Evolutionary conservation across 2,888 invertebrate genomes (phyloP).

Genomic region (Myathropa florea): DNA sequence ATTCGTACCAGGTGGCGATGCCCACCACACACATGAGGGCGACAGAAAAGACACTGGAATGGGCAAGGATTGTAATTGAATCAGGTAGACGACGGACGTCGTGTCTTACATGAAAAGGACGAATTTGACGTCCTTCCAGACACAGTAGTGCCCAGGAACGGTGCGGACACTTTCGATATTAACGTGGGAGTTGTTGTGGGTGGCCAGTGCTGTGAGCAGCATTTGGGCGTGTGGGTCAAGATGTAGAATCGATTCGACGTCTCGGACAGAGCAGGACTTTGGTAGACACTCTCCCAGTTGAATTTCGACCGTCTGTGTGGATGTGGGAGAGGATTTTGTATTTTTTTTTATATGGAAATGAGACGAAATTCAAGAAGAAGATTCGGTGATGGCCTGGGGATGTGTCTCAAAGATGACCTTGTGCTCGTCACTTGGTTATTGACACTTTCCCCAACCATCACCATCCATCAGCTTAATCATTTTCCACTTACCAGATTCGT

Average conservation of each 20-base stretch:
- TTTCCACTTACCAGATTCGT: slow-evolving; percentile 74
- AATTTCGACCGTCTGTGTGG: slow-evolving; percentile 86
- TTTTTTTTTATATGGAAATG: background rate
- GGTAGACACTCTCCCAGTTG: slow-evolving; percentile 90
- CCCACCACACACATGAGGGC: slow-evolving; percentile 80
- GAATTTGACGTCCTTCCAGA: slow-evolving; percentile 85
- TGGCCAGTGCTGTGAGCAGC: slow-evolving; percentile 72
- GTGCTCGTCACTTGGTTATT: too few species aligned
- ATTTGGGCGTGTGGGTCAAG: slow-evolving; percentile 78
- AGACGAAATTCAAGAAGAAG: background rate
- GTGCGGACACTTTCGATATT: slow-evolving; percentile 84
- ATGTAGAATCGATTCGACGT: slow-evolving; percentile 81
- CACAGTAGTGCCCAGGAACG: slow-evolving; percentile 86
- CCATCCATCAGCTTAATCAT: background rate
- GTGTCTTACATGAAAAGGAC: slow-evolving; percentile 85
- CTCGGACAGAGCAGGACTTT: slow-evolving; percentile 83
- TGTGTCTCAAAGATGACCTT: too few species aligned
- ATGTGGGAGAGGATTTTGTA: background rate
- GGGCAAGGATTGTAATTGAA: slow-evolving; percentile 1
- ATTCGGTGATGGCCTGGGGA: background rate
- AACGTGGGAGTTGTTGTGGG: slow-evolving; percentile 75
- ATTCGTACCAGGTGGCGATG: slow-evolving; percentile 86
- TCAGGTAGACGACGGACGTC: background rate
- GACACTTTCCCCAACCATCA: too few species aligned
- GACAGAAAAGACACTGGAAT: slow-evolving; percentile 82